A percentile compares a stretch with the other conserved stretches of the same genome.
Conservation (phyloP, 2,888 invertebrate species). For the Cylloceria caligata region DNA sequence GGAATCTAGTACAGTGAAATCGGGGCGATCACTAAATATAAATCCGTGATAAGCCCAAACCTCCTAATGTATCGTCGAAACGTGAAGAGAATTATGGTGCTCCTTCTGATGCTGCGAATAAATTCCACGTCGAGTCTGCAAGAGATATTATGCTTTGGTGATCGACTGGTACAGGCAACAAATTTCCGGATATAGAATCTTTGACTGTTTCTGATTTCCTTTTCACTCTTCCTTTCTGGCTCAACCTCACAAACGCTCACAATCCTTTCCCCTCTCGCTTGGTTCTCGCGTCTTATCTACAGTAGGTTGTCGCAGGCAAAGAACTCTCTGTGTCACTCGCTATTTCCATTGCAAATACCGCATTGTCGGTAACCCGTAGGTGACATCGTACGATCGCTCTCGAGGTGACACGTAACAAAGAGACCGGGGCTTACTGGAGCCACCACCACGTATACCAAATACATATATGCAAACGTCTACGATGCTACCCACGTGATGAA, state of each 20-base stretch:
- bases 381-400: conserved; percentile 73
- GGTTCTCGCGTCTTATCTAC: conserved; percentile 41
- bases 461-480: conserved; percentile 45
- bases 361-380: conserved; percentile 76
- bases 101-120: not conserved
- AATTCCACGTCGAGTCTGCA: not conserved
- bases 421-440: conserved; percentile 45
- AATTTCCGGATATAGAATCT: conserved; percentile 17
- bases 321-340: conserved; percentile 54
- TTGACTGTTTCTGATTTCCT: not conserved
- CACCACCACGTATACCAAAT: conserved; percentile 49
- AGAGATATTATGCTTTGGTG: not conserved
- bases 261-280: conserved; percentile 35
- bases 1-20: not conserved
- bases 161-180: not conserved
- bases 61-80: not conserved
- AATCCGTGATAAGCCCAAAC: not conserved
- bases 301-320: conserved; percentile 35
- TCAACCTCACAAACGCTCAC: conserved; percentile 21
- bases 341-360: conserved; percentile 77
- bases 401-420: conserved; percentile 67
- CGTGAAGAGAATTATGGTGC: not conserved
- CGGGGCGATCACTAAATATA: not conserved
- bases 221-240: conserved; percentile 29
- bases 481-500: conserved; percentile 31